Evolutionary conservation across 1,140 invertebrate genomes (phyloP), one percentile per base, ranked within the genome.

Genomic region (Asbolus verrucosus): DNA sequence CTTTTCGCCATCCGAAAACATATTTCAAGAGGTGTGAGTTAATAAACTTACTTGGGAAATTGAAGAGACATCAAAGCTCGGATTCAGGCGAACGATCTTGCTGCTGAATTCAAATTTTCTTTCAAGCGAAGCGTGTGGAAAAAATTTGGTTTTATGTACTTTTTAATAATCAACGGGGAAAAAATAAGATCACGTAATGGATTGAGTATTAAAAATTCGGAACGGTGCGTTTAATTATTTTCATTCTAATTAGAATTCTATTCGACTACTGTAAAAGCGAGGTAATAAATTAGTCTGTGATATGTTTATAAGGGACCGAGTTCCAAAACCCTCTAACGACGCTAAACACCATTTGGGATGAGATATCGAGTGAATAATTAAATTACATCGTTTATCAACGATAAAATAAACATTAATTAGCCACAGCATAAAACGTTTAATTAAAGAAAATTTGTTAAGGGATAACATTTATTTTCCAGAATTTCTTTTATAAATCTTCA

Each of bases 391-490:
- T 71, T 71, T 67, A 71, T 71, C 69, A 71, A 61, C 69, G 69
- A 71, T 71, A 71, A 71, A 71, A 71, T 71, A 71, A 71, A 71
- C 69, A 71, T 71, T 71, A 71, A 71, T 71, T 71, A 71, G 69
- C 69, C 69, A 60, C 69, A 71, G 63, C 46, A 38, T 66, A 67
- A 61, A 67, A 54, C 69, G 43, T 71, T 71, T 71, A 71, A 71
- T 71, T 71, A 71, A 67, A 67, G 62, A 67, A 71, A 71, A 71
- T 71, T 71, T 67, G 69, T 59, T 60, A 66, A 63, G 36, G 36
- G 61, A 41, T 41, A 39, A 63, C 61, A 63, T 63, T 63, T 63
- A 63, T 63, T 63, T 39, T 36, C 21, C 19, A 14, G 46, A 54
- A 21, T 54, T 54, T 24, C 46, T 54, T 54, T 54, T 54, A 27